Evolutionary conservation across 2,797 vertebrate species (phyloP).

Genomic region (Streptopelia turtur): DNA sequence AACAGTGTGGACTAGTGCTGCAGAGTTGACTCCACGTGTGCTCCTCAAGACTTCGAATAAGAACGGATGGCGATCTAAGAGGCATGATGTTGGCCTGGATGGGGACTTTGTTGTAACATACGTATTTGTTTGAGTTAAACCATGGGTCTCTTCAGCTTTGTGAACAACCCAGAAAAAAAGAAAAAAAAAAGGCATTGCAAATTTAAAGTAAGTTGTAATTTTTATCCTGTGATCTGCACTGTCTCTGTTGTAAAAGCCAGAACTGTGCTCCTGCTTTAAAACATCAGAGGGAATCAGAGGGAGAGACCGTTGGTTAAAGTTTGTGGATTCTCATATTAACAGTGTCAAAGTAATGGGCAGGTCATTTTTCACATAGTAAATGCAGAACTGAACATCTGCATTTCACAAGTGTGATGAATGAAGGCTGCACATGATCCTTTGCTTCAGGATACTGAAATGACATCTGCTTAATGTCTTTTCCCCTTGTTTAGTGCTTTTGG

Average conservation of each 20-base stretch:
- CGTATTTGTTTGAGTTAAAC: not conserved
- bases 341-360: accelerated
- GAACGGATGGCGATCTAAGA: accelerated
- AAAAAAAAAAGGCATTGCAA: too few species aligned
- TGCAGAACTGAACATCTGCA: not conserved
- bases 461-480: not conserved
- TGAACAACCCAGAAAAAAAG: not conserved
- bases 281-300: accelerated
- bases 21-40: not conserved
- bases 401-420: not conserved
- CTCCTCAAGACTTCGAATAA: not conserved
- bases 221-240: not conserved
- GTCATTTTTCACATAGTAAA: not conserved
- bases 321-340: not conserved
- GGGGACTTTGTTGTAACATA: not conserved
- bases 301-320: not conserved
- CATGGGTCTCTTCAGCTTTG: not conserved
- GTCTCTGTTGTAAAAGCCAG: not conserved
- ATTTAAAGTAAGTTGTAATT: not conserved
- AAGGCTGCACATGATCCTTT: not conserved
- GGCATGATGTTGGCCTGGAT: accelerated
- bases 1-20: not conserved
- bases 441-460: not conserved
- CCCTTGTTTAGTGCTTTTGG: not conserved
- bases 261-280: not conserved